A percentile compares a stretch with the other conserved stretches of the same genome.
phyloP scores from a whole-genome alignment of 2,113 vertebrate genomes.

The Alectura lathami region DNA sequence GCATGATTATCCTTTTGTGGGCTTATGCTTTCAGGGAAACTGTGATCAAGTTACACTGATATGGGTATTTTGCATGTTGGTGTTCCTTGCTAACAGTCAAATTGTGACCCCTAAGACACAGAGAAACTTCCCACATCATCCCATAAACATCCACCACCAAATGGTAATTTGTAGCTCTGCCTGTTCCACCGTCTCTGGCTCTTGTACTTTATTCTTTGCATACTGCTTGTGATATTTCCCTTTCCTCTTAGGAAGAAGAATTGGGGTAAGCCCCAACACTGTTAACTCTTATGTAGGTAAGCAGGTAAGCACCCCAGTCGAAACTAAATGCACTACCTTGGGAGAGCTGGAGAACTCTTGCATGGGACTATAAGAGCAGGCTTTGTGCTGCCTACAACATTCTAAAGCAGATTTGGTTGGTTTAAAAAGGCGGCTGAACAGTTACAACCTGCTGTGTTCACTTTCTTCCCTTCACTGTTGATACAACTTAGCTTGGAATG shows the following conservation, averaged over 20 bases:
- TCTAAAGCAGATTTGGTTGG: neutral
- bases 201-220: neutral
- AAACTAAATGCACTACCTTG: neutral
- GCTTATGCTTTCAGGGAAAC: neutral
- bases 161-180: neutral
- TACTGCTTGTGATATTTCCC: neutral
- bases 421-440: neutral
- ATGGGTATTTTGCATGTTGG: neutral
- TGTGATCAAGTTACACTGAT: neutral
- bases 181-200: neutral
- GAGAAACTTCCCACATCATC: neutral
- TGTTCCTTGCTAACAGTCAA: neutral
- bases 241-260: neutral
- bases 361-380: neutral
- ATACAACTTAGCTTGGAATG: conserved; percentile 53
- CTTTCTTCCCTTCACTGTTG: conserved; percentile 24
- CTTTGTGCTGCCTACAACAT: neutral
- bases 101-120: neutral
- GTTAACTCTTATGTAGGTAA: neutral
- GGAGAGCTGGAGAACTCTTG: neutral
- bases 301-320: neutral
- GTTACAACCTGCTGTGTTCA: conserved; percentile 3
- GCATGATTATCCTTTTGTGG: neutral
- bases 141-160: neutral
- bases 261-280: neutral